Evolutionary conservation across 2,113 vertebrate genomes (phyloP).

Genomic region (Mugil cephalus): DNA sequence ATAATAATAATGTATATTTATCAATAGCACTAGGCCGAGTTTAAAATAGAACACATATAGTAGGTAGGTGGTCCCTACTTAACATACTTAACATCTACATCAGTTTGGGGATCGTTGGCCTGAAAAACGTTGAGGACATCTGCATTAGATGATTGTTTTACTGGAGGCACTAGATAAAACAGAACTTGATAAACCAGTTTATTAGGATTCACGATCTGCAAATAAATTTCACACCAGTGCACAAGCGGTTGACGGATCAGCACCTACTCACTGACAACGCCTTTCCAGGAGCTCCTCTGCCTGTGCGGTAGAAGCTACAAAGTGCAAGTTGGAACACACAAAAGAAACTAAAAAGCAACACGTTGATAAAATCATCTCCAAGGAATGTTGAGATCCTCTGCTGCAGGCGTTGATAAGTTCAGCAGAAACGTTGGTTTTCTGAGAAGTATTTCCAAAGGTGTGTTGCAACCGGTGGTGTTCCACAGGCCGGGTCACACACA

Average conservation of each 20-base stretch:
- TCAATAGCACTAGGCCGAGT: too few relatives aligned
- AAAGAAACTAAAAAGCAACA: not conserved
- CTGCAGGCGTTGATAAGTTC: conserved; percentile 49
- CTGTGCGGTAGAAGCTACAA: not conserved
- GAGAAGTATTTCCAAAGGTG: conserved; percentile 48
- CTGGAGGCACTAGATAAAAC: not conserved
- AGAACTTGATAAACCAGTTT: too few relatives aligned
- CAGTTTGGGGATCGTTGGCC: too few relatives aligned
- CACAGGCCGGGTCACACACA: conserved; percentile 60
- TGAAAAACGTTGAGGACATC: too few relatives aligned
- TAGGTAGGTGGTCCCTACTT: too few relatives aligned
- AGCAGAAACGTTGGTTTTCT: conserved; percentile 48
- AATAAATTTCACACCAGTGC: too few relatives aligned
- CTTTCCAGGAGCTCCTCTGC: not conserved
- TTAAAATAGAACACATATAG: too few relatives aligned
- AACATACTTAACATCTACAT: too few relatives aligned
- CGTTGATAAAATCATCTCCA: conserved; percentile 5
- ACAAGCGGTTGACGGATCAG: too few relatives aligned
- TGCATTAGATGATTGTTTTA: too few relatives aligned
- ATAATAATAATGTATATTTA: too few relatives aligned
- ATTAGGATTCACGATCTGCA: too few relatives aligned
- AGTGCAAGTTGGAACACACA: not conserved
- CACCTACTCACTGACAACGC: not conserved
- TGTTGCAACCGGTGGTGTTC: conserved; percentile 47
- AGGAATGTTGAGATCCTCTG: not conserved